Percentiles rank a stretch among this genome's conserved stretches.
Conservation (phyloP, 1,140 invertebrate genomes). For the Pachyrhynchus sulphureomaculatus region DNA sequence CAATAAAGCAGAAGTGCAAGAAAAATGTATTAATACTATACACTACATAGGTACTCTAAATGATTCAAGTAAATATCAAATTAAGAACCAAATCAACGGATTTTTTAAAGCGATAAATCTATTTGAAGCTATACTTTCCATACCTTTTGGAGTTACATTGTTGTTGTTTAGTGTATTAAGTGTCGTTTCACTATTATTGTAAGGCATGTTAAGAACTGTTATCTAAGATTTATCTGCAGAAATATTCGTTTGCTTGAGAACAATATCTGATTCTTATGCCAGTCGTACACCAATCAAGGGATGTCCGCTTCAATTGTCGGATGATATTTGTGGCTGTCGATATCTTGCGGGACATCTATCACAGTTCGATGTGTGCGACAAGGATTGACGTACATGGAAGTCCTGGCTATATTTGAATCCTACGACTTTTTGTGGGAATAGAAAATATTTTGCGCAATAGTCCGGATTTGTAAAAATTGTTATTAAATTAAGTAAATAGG, state of each 20-base stretch:
- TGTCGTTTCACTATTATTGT: constrained; percentile 16
- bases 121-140: constrained; percentile 18
- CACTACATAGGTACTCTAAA: neutral
- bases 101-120: constrained; percentile 10
- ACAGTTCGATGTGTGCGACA: constrained; percentile 29
- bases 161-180: constrained; percentile 9
- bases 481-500: too few relatives aligned
- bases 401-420: constrained; percentile 34
- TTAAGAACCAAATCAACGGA: constrained; percentile 13
- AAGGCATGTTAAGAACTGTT: constrained; percentile 28
- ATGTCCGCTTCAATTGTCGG: constrained; percentile 30
- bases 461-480: too few relatives aligned
- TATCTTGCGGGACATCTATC: constrained; percentile 34
- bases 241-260: constrained; percentile 25
- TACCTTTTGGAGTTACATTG: constrained; percentile 8
- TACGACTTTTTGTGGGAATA: constrained; percentile 15
- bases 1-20: too few relatives aligned
- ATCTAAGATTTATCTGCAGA: constrained; percentile 24
- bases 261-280: constrained; percentile 27
- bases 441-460: too few relatives aligned
- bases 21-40: too few relatives aligned
- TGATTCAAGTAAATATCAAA: neutral
- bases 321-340: constrained; percentile 27
- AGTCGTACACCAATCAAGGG: constrained; percentile 28
- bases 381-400: constrained; percentile 32